A percentile compares a stretch with the other conserved stretches of the same genome.
phyloP scores from a whole-genome alignment of 2,888 invertebrate species.

The Azorinus chamasolen region DNA sequence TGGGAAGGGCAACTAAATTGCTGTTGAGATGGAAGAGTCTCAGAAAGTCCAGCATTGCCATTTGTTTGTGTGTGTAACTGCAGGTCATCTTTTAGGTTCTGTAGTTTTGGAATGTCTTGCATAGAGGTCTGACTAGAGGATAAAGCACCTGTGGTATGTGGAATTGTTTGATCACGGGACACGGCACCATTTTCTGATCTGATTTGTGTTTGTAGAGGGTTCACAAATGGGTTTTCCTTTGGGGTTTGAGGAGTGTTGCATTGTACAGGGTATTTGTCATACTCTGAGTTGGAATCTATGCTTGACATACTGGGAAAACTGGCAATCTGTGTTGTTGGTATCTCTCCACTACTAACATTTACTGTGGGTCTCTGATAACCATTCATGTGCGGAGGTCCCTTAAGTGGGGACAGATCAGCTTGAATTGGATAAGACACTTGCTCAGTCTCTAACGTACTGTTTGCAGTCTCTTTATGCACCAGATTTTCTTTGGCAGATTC shows the following conservation, averaged over 20 bases:
- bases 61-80: too few species aligned
- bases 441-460: too few species aligned
- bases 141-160: constrained; percentile 9
- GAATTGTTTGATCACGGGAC: background rate
- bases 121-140: constrained; percentile 41
- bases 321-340: constrained; percentile 16
- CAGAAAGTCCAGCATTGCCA: background rate
- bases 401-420: constrained; percentile 48
- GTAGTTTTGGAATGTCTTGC: constrained; percentile 49
- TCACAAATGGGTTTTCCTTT: constrained; percentile 50
- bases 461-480: too few species aligned
- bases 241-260: constrained; percentile 64
- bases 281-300: constrained; percentile 42
- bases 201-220: constrained; percentile 50
- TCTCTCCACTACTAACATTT: too few species aligned
- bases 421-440: constrained; percentile 30
- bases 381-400: constrained; percentile 41
- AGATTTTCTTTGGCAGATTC: too few species aligned
- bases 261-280: constrained; percentile 58
- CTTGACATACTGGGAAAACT: constrained; percentile 40
- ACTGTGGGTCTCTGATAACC: too few species aligned
- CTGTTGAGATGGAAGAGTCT: background rate
- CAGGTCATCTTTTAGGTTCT: constrained; percentile 44
- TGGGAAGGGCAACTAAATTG: constrained; percentile 11
- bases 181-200: background rate